Percentiles rank a stretch among this genome's conserved stretches.
phyloP scores from a whole-genome alignment of 2,113 vertebrate species.

The Polypterus bichir region DNA sequence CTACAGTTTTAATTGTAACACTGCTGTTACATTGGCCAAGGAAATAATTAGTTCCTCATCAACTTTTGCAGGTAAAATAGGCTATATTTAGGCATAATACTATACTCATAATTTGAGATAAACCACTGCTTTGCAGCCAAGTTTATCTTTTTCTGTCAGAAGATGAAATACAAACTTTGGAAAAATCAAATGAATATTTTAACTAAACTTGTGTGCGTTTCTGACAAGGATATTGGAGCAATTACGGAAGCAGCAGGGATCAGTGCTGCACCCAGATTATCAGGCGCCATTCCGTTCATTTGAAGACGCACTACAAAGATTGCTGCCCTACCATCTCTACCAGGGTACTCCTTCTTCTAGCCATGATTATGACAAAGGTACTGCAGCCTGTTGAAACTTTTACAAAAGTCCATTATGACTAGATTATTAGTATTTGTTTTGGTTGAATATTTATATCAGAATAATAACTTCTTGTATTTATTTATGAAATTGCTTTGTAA shows the following conservation, averaged over 20 bases:
- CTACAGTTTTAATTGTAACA: too few relatives aligned
- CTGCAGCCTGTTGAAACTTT: not conserved
- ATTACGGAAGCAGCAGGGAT: conserved; percentile 79
- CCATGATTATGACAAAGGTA: conserved; percentile 67
- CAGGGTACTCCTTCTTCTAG: conserved; percentile 72
- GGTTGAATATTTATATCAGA: too few relatives aligned
- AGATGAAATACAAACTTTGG: not conserved
- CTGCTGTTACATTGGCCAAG: too few relatives aligned
- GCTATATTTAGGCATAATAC: too few relatives aligned
- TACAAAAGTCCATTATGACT: too few relatives aligned
- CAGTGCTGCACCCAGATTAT: conserved; percentile 80
- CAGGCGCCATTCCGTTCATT: conserved; percentile 70
- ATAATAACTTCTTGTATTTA: too few relatives aligned
- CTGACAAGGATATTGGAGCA: conserved; percentile 73
- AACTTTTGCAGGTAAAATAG: too few relatives aligned
- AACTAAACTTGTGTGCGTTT: not conserved
- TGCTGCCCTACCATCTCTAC: conserved; percentile 90
- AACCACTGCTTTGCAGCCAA: too few relatives aligned
- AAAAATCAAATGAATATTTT: not conserved
- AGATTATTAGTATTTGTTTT: too few relatives aligned
- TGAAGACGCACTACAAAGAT: conserved; percentile 65
- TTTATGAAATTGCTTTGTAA: too few relatives aligned
- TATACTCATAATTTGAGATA: too few relatives aligned
- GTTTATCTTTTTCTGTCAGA: not conserved
- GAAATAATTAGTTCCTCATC: too few relatives aligned